These are phyloP conservation scores for Chrysomallon squamiferum DNA, from an alignment of 1,140 invertebrate species.

Conservation along the genomic window DNA sequence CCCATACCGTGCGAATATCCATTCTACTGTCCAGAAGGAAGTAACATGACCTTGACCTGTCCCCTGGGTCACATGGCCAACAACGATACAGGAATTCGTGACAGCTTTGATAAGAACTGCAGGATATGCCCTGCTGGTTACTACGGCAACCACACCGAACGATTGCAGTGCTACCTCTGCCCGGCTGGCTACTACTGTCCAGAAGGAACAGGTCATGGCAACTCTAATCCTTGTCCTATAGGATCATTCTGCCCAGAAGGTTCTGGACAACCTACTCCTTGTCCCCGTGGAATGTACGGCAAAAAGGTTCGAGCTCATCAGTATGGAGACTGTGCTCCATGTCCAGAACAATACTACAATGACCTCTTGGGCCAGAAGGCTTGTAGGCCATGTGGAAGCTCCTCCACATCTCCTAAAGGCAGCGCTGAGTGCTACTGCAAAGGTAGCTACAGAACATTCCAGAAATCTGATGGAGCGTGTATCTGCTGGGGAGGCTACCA, in stretches of 20 bases:
- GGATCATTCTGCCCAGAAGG: conserved; percentile 56
- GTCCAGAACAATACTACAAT: conserved; percentile 47
- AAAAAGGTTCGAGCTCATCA: conserved; percentile 26
- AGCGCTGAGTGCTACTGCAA: conserved; percentile 44
- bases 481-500: conserved; percentile 49
- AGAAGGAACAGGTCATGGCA: conserved; percentile 47
- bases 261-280: conserved; percentile 33
- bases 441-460: conserved; percentile 51
- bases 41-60: conserved; percentile 50
- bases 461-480: conserved; percentile 48
- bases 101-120: conserved; percentile 36
- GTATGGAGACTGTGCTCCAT: conserved; percentile 40
- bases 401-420: conserved; percentile 30
- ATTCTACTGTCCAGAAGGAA: conserved; percentile 55
- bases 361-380: conserved; percentile 35
- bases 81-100: conserved; percentile 41
- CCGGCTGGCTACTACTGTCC: conserved; percentile 59
- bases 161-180: conserved; percentile 44
- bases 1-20: conserved; percentile 47
- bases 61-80: conserved; percentile 47
- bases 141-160: conserved; percentile 52
- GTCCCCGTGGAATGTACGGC: conserved; percentile 49
- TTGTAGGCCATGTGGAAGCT: conserved; percentile 55
- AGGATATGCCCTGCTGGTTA: conserved; percentile 53
- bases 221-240: conserved; percentile 44